Percentiles rank a stretch among this genome's conserved stretches.
Evolutionary conservation across 2,888 invertebrate species (phyloP).

Genomic region (Oligia latruncula): DNA sequence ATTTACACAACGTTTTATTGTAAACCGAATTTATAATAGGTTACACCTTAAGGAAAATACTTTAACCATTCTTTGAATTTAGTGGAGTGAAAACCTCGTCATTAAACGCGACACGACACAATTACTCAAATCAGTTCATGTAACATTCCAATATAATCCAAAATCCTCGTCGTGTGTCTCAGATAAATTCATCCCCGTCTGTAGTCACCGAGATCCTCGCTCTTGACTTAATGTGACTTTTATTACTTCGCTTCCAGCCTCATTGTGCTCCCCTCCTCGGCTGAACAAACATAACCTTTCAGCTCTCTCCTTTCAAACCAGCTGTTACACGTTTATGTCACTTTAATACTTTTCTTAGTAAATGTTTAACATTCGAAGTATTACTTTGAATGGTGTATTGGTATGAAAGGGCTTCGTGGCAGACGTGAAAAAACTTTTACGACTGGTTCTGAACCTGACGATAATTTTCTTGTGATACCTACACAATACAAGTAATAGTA

Average conservation of each 20-base stretch:
- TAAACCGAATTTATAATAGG: constrained; percentile 21
- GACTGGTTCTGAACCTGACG: constrained; percentile 26
- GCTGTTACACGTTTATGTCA: constrained; percentile 69
- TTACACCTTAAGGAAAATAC: not conserved
- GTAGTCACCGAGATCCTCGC: constrained; percentile 75
- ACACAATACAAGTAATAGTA: not conserved
- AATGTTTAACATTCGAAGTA: constrained; percentile 44
- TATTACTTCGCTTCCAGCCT: constrained; percentile 83
- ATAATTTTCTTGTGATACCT: constrained; percentile 7
- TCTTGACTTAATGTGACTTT: constrained; percentile 88
- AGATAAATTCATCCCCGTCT: constrained; percentile 77
- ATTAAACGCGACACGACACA: constrained; percentile 8
- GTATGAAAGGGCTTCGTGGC: constrained; percentile 32
- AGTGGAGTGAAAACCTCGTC: not conserved
- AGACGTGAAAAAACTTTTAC: constrained; percentile 36
- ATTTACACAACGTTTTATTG: constrained; percentile 29
- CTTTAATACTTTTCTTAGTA: constrained; percentile 67
- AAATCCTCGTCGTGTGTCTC: constrained; percentile 61
- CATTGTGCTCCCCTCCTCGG: constrained; percentile 77
- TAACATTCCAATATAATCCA: constrained; percentile 39
- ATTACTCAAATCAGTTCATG: constrained; percentile 10
- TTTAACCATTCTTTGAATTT: not conserved
- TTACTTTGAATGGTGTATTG: constrained; percentile 34
- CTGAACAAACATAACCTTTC: constrained; percentile 76
- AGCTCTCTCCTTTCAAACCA: constrained; percentile 62